Evolutionary conservation across 37 sponge, comb jelly and placozoan species (phyloP).

Genomic region (Halichondria panicea): DNA sequence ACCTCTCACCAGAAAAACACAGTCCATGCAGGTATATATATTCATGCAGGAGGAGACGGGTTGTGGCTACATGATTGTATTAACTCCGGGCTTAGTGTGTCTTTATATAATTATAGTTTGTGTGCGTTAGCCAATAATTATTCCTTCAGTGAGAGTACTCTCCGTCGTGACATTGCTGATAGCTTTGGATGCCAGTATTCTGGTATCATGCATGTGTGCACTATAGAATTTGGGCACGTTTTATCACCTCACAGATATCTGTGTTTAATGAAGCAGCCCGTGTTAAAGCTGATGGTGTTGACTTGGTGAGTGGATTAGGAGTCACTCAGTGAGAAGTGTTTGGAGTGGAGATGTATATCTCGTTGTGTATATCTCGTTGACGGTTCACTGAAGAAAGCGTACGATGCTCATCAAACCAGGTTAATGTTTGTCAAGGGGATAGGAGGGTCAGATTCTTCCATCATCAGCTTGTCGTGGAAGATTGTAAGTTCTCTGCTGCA

Average conservation of each 20-base stretch:
- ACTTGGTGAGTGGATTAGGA: constrained; percentile 9
- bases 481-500: background rate
- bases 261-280: constrained; percentile 20
- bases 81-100: no score
- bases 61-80: background rate
- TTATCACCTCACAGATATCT: background rate
- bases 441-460: background rate
- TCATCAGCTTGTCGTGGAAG: background rate
- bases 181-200: background rate
- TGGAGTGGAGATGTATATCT: constrained; percentile 43
- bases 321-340: constrained; percentile 4
- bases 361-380: constrained; percentile 3
- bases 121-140: background rate
- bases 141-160: background rate
- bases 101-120: no score
- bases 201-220: no score
- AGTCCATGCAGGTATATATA: no score
- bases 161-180: background rate
- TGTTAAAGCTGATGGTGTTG: constrained; percentile 28
- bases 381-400: background rate
- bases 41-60: no score
- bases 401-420: background rate
- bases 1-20: no score
- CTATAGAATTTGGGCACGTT: no score
- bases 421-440: background rate